Conservation (phyloP, 2,888 invertebrate species). For the Mesoligia furuncula region DNA sequence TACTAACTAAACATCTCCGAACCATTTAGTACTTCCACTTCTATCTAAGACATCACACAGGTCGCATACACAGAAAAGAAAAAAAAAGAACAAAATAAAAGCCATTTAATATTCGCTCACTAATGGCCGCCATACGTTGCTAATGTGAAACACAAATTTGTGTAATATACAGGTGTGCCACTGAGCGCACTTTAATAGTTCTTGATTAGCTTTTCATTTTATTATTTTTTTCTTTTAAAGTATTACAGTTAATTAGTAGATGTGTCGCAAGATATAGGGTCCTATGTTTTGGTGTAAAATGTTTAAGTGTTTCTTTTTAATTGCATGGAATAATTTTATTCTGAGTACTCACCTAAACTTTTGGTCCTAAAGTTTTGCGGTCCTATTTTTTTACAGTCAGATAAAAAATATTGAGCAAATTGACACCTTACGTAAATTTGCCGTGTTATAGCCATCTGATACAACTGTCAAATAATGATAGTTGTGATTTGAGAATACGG, state of each 20-base stretch:
- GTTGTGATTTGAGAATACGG: neutral
- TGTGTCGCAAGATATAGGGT: neutral
- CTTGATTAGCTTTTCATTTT: slow-evolving; percentile 73
- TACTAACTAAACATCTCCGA: neutral
- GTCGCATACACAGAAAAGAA: neutral
- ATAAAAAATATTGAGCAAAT: neutral
- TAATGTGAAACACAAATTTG: slow-evolving; percentile 74
- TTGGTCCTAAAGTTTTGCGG: too few relatives aligned
- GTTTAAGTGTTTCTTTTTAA: neutral
- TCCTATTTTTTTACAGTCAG: neutral
- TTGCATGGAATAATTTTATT: neutral
- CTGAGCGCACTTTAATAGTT: slow-evolving; percentile 73
- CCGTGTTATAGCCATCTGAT: neutral
- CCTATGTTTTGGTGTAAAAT: neutral
- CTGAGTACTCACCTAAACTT: neutral
- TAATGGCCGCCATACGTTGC: slow-evolving; percentile 70
- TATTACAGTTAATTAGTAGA: slow-evolving; percentile 26
- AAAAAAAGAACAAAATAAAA: slow-evolving; percentile 49
- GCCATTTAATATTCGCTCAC: slow-evolving; percentile 64
- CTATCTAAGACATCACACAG: neutral
- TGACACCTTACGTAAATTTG: neutral
- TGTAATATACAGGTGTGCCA: slow-evolving; percentile 71
- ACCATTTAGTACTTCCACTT: neutral
- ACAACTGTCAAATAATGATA: too few relatives aligned
- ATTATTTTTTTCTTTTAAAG: slow-evolving; percentile 45